phyloP scores from a whole-genome alignment of 2,888 invertebrate species.

The Amblyjoppa proteus region DNA sequence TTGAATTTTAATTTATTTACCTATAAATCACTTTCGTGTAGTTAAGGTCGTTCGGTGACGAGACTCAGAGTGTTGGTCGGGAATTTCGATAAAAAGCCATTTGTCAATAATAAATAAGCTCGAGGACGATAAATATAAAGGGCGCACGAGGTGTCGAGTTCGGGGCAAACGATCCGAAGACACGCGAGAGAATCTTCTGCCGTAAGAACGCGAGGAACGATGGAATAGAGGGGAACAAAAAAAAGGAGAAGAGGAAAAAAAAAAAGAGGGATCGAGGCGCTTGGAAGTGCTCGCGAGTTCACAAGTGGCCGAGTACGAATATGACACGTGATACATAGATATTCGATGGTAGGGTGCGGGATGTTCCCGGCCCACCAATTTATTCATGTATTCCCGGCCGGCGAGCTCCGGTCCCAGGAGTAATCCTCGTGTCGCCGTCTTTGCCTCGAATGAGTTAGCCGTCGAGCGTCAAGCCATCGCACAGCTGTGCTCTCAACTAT shows the following conservation, averaged over 20 bases:
- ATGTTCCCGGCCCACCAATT: conserved; percentile 65
- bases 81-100: conserved; percentile 42
- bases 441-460: conserved; percentile 69
- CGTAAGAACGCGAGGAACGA: conserved; percentile 39
- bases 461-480: conserved; percentile 54
- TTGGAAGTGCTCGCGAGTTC: conserved; percentile 50
- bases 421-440: conserved; percentile 70
- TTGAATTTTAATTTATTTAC: background rate
- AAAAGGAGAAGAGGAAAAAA: conserved; percentile 13
- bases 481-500: conserved; percentile 70
- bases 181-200: conserved; percentile 65
- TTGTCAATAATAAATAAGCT: conserved; percentile 23
- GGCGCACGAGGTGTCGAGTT: conserved; percentile 64
- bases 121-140: conserved; percentile 62
- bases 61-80: background rate
- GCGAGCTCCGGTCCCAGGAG: conserved; percentile 62
- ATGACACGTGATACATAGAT: conserved; percentile 72
- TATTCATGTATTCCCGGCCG: conserved; percentile 69
- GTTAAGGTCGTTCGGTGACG: background rate
- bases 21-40: background rate
- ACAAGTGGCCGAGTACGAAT: conserved; percentile 70
- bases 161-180: conserved; percentile 68
- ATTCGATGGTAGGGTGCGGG: conserved; percentile 58
- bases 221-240: conserved; percentile 23
- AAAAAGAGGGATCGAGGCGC: conserved; percentile 26